Evolutionary conservation across 1,140 invertebrate species (phyloP).

Genomic region (Meloidogyne hapla): DNA sequence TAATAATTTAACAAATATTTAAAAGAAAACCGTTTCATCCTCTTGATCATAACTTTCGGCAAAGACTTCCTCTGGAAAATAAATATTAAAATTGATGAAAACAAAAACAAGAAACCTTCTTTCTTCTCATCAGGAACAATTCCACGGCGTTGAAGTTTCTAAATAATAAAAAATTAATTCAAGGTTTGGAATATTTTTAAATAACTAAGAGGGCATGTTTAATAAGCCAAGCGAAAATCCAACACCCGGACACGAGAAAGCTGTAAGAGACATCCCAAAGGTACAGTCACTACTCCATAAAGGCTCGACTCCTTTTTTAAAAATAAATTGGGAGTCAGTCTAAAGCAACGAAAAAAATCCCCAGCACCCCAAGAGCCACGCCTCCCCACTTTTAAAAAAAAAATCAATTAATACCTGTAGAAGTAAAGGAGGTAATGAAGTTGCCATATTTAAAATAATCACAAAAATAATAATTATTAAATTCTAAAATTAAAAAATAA

Average conservation of each 20-base stretch:
- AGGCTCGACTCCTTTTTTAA: too few relatives aligned
- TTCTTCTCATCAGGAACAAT: conserved; percentile 11
- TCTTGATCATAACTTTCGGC: conserved; percentile 79
- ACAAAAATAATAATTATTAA: background rate
- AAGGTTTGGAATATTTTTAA: too few relatives aligned
- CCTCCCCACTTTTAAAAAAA: background rate
- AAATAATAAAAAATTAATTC: background rate
- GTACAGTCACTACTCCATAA: too few relatives aligned
- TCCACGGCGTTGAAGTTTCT: conserved; percentile 12
- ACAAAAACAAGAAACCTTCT: background rate
- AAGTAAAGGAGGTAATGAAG: conserved; percentile 18
- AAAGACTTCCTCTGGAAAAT: conserved; percentile 75
- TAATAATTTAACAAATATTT: background rate
- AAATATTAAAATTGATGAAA: background rate
- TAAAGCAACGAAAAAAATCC: too few relatives aligned
- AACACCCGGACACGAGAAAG: too few relatives aligned
- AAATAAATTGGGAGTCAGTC: too few relatives aligned
- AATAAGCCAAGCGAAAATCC: too few relatives aligned
- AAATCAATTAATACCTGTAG: conserved; percentile 14
- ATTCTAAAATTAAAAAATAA: too few relatives aligned
- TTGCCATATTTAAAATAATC: background rate
- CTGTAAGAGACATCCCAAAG: too few relatives aligned
- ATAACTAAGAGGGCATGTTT: too few relatives aligned
- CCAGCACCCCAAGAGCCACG: background rate
- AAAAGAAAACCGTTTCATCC: conserved; percentile 30